Conservation (phyloP, 37 sponge, comb jelly and placozoan genomes). For the Bolinopsis microptera region DNA sequence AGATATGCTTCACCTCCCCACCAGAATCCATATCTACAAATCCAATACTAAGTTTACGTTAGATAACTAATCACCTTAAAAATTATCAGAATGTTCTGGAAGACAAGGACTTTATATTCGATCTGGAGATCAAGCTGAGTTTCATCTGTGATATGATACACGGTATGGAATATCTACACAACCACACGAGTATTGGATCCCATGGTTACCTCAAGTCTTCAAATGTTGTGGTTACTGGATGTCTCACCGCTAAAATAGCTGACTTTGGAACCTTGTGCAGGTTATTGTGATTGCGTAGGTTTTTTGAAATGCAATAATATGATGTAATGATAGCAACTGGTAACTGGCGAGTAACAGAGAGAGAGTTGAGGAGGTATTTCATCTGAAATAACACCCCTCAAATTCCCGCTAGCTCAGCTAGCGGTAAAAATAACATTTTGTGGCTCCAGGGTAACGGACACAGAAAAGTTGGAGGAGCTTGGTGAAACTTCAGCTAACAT, state of each 20-base stretch:
- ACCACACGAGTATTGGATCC: neutral
- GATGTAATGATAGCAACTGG: neutral
- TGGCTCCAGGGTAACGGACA: neutral
- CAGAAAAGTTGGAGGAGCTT: neutral
- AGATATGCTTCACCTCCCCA: no score
- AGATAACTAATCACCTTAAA: no score
- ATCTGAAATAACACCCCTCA: no score
- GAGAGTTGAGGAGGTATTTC: no score
- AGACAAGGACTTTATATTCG: neutral
- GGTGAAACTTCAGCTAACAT: neutral
- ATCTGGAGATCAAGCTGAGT: neutral
- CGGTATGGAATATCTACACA: neutral
- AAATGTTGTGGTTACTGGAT: neutral
- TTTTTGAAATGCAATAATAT: neutral
- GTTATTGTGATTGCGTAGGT: neutral
- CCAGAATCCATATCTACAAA: no score
- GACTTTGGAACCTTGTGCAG: slow-evolving; percentile 11
- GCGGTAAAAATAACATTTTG: no score
- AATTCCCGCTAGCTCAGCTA: no score
- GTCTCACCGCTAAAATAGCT: neutral
- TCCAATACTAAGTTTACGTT: no score
- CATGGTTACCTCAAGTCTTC: slow-evolving; percentile 3
- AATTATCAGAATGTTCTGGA: slow-evolving; percentile 21
- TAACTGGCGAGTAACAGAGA: no score
- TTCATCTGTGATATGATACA: neutral